phyloP scores from a whole-genome alignment of 2,888 invertebrate genomes.

The Macrophya alboannulata region DNA sequence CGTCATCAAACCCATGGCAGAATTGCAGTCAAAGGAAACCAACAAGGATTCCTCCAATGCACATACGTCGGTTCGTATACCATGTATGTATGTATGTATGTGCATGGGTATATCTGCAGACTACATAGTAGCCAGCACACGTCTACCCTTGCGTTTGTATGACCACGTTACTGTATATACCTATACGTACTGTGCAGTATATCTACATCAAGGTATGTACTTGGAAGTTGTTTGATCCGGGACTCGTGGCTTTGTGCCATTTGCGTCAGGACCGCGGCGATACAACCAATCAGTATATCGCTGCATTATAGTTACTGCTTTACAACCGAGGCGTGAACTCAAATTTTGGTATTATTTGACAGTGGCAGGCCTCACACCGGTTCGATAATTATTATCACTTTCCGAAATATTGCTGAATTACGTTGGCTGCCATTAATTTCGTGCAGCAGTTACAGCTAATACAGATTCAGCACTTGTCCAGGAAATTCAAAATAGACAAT shows the following conservation, averaged over 20 bases:
- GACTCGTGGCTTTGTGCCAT: constrained; percentile 39
- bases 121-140: not conserved
- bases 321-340: not conserved
- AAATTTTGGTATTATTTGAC: not conserved
- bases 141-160: not conserved
- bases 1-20: not conserved
- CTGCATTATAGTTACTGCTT: not conserved
- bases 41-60: not conserved
- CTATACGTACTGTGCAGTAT: not conserved
- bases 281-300: constrained; percentile 29
- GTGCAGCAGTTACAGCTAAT: not conserved
- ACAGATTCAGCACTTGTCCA: not conserved
- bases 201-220: not conserved
- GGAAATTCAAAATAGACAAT: not conserved
- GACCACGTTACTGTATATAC: not conserved
- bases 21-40: constrained; percentile 44
- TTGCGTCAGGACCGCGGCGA: constrained; percentile 14
- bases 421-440: not conserved
- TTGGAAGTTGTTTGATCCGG: constrained; percentile 48
- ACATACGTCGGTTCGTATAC: not conserved
- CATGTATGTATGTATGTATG: not conserved
- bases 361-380: not conserved
- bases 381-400: not conserved
- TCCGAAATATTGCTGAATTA: not conserved
- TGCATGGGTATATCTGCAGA: not conserved